Conservation (phyloP, 2,888 invertebrate genomes). For the Pardosa pseudoannulata region DNA sequence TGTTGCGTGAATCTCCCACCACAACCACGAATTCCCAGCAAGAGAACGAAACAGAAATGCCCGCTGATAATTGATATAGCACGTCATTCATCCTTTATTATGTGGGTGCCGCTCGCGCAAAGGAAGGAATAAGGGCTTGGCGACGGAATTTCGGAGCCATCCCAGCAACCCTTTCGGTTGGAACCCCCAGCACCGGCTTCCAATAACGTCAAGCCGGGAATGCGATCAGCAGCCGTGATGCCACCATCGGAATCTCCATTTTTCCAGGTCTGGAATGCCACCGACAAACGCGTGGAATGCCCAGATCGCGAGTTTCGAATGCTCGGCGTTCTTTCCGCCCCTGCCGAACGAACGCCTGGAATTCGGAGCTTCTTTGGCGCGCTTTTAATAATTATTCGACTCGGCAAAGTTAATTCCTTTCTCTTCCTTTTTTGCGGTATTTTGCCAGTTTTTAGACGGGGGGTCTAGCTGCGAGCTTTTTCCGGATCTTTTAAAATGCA, state of each 20-base stretch:
- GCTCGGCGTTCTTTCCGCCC: slow-evolving; percentile 57
- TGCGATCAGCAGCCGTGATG: slow-evolving; percentile 69
- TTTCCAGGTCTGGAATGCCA: slow-evolving; percentile 68
- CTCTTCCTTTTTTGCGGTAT: neutral
- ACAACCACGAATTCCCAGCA: too few species aligned
- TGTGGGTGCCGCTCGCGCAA: too few species aligned
- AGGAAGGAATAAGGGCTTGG: neutral
- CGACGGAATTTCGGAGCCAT: neutral
- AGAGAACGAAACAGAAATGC: too few species aligned
- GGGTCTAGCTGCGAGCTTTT: neutral
- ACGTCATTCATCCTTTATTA: too few species aligned
- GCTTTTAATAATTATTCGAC: slow-evolving; percentile 70
- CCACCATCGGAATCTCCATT: slow-evolving; percentile 69
- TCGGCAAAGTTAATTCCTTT: slow-evolving; percentile 60
- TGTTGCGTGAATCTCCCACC: too few species aligned
- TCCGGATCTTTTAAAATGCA: slow-evolving; percentile 13
- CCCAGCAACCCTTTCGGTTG: slow-evolving; percentile 50
- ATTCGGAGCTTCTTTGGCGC: slow-evolving; percentile 18
- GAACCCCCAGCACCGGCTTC: slow-evolving; percentile 61
- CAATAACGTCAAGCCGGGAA: slow-evolving; percentile 70
- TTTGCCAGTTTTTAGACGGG: slow-evolving; percentile 4
- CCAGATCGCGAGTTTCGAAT: slow-evolving; percentile 69
- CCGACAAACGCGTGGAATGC: slow-evolving; percentile 70
- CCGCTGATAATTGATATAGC: too few species aligned
- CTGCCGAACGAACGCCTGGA: slow-evolving; percentile 34